Evolutionary conservation across 2,797 vertebrate genomes (phyloP).

Genomic region (Sphaeramia orbicularis): DNA sequence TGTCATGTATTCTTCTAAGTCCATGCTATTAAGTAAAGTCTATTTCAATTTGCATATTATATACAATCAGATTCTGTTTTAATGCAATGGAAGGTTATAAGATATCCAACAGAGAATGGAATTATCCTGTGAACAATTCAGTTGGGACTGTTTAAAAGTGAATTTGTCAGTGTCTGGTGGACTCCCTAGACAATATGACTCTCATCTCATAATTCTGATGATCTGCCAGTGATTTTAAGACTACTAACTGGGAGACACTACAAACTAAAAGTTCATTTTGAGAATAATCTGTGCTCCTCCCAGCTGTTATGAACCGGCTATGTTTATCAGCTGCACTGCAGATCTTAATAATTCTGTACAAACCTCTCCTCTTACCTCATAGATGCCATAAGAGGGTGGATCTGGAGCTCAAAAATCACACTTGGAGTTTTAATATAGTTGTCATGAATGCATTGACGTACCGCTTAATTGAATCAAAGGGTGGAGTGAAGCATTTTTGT

Average conservation of each 20-base stretch:
- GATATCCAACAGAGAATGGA: too few relatives aligned
- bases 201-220: conserved; percentile 17
- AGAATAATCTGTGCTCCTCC: conserved; percentile 18
- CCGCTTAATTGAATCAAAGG: conserved; percentile 46
- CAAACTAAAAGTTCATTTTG: conserved; percentile 19
- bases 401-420: conserved; percentile 28
- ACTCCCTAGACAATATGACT: conserved; percentile 14
- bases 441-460: conserved; percentile 39
- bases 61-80: neutral
- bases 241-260: conserved; percentile 13
- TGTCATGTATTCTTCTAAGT: too few relatives aligned
- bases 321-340: conserved; percentile 38
- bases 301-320: conserved; percentile 16
- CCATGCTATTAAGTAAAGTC: too few relatives aligned
- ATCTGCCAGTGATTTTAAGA: conserved; percentile 23
- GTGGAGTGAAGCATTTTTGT: conserved; percentile 19
- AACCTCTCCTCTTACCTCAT: conserved; percentile 55
- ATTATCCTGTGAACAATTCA: conserved; percentile 1
- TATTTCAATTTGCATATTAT: too few relatives aligned
- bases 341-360: conserved; percentile 8
- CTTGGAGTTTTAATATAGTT: conserved; percentile 37
- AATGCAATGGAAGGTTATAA: neutral
- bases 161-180: conserved; percentile 6
- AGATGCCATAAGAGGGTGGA: conserved; percentile 62
- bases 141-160: neutral